A percentile compares a stretch with the other conserved stretches of the same genome.
phyloP scores from a whole-genome alignment of 2,888 invertebrate species.

The Lapara coniferarum region DNA sequence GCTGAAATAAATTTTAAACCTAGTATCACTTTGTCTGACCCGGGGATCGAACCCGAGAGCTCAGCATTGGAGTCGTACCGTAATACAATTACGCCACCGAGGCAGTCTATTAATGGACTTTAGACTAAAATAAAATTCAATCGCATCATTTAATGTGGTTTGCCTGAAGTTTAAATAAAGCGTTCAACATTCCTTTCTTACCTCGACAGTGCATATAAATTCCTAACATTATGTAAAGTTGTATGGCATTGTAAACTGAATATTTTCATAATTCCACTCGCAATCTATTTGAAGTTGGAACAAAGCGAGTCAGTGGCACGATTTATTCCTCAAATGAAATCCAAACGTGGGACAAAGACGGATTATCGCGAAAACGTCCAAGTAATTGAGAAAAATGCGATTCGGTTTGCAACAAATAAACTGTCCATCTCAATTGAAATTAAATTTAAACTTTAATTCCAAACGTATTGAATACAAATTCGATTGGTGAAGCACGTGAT shows the following conservation, averaged over 20 bases:
- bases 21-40: no score
- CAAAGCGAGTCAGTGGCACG: slow-evolving; percentile 61
- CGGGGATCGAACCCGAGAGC: no score
- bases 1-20: no score
- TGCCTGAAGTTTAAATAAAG: no score
- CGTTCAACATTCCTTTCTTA: neutral
- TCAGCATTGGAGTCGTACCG: no score
- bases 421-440: slow-evolving; percentile 43
- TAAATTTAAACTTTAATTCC: slow-evolving; percentile 44
- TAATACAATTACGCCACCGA: no score
- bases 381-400: slow-evolving; percentile 82
- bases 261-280: slow-evolving; percentile 36
- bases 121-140: no score
- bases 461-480: slow-evolving; percentile 31
- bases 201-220: no score
- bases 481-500: slow-evolving; percentile 1
- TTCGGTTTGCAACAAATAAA: slow-evolving; percentile 65
- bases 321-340: slow-evolving; percentile 75
- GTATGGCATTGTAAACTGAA: neutral
- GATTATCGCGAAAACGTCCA: slow-evolving; percentile 77
- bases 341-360: slow-evolving; percentile 73
- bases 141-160: no score
- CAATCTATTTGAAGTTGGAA: slow-evolving; percentile 54
- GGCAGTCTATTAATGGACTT: no score
- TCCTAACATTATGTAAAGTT: neutral